Evolutionary conservation across 2,113 vertebrate species (phyloP).

Genomic region (Cyphomyrus discorhynchus): DNA sequence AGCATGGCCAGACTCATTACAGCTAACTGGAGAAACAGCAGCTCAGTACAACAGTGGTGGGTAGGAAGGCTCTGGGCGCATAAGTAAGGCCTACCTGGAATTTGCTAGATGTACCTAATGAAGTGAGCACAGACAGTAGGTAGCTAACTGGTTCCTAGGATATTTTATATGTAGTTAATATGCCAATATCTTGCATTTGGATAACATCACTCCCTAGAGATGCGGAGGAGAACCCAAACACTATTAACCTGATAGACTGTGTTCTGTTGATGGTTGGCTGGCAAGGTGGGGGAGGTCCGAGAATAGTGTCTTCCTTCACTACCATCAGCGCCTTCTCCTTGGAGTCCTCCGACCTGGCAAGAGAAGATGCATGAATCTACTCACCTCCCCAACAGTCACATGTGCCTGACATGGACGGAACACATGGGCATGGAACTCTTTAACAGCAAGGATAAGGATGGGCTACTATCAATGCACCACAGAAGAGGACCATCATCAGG

Average conservation of each 20-base stretch:
- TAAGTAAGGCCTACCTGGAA: not conserved
- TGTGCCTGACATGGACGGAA: not conserved
- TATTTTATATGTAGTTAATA: not conserved
- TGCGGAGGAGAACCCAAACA: not conserved
- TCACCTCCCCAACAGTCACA: not conserved
- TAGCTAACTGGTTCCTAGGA: not conserved
- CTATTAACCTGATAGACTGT: constrained; percentile 64
- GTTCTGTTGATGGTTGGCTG: constrained; percentile 64
- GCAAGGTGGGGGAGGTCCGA: constrained; percentile 71
- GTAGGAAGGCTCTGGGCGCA: not conserved
- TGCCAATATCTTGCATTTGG: not conserved
- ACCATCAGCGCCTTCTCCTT: constrained; percentile 79
- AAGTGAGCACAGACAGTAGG: not conserved
- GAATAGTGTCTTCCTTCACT: constrained; percentile 74
- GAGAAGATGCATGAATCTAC: not conserved
- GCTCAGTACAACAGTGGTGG: not conserved
- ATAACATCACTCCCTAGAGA: not conserved
- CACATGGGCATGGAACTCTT: not conserved
- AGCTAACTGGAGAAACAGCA: not conserved
- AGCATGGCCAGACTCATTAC: not conserved
- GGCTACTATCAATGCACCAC: not conserved
- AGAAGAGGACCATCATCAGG: not conserved
- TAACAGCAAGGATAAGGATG: not conserved
- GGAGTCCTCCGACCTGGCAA: constrained; percentile 21
- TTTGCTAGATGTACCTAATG: not conserved